Conservation (phyloP, 1,140 invertebrate genomes). For the Drosophila truncata region DNA sequence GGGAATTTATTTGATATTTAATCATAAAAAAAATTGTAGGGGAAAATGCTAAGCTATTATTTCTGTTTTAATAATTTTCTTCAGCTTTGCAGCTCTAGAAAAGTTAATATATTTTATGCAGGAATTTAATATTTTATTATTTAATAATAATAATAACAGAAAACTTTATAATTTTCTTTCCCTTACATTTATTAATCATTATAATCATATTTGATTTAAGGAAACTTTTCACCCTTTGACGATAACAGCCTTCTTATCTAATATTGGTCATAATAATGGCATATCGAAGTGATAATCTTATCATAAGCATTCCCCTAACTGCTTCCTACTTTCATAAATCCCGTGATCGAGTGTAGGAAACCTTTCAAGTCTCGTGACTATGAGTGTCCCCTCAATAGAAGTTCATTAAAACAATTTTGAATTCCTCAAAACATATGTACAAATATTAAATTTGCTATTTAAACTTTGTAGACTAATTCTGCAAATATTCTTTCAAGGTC, state of each 20-base stretch:
- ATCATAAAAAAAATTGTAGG: background rate
- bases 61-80: background rate
- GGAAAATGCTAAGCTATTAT: too few species aligned
- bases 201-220: background rate
- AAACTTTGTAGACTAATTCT: background rate
- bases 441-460: slow-evolving; percentile 2
- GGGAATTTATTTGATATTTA: background rate
- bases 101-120: too few species aligned
- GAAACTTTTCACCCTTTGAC: background rate
- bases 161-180: background rate
- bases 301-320: slow-evolving; percentile 5
- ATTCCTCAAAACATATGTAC: background rate
- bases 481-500: background rate
- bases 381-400: background rate
- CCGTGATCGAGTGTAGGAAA: background rate
- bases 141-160: background rate
- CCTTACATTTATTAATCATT: background rate
- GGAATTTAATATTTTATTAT: too few species aligned
- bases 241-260: slow-evolving; percentile 1
- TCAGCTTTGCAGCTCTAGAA: background rate
- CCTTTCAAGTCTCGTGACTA: background rate
- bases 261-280: slow-evolving; percentile 15
- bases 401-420: background rate
- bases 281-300: slow-evolving; percentile 16
- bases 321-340: slow-evolving; percentile 14